Evolutionary conservation across 2,113 vertebrate species (phyloP).

Genomic region (Sterrhoptilus dennistouni): DNA sequence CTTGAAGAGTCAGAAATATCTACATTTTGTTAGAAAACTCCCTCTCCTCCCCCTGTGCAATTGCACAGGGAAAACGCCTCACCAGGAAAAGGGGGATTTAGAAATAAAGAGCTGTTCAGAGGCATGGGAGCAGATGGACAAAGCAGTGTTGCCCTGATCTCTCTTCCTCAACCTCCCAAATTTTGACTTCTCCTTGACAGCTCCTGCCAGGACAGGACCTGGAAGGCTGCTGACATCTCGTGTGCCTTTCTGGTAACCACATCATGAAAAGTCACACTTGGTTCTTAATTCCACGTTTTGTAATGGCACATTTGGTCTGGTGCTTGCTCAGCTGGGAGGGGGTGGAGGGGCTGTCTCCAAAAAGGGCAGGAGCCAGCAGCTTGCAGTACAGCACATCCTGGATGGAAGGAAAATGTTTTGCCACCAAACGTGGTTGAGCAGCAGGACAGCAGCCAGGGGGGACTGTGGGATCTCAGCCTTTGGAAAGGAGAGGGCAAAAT

Average conservation of each 20-base stretch:
- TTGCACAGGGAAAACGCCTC: neutral
- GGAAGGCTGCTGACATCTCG: slow-evolving; percentile 49
- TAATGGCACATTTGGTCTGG: fast-evolving
- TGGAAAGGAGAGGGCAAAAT: neutral
- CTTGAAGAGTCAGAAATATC: neutral
- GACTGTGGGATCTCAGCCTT: neutral
- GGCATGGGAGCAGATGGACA: neutral
- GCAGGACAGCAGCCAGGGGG: neutral
- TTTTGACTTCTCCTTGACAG: neutral
- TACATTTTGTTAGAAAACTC: neutral
- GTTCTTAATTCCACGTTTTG: neutral
- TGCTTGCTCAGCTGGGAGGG: neutral
- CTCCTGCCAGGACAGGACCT: neutral
- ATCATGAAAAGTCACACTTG: neutral
- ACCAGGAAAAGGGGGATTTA: neutral
- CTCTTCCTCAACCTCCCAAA: neutral
- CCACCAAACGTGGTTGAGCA: fast-evolving
- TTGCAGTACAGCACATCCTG: neutral
- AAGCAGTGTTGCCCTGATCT: neutral
- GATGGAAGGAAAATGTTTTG: neutral
- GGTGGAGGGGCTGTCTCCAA: too few species aligned
- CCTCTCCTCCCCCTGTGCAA: fast-evolving
- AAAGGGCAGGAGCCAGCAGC: neutral
- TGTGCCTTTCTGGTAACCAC: slow-evolving; percentile 26
- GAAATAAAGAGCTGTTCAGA: neutral